A percentile compares a stretch with the other conserved stretches of the same genome.
phyloP scores from a whole-genome alignment of 2,888 invertebrate genomes.

The Archips xylosteana region DNA sequence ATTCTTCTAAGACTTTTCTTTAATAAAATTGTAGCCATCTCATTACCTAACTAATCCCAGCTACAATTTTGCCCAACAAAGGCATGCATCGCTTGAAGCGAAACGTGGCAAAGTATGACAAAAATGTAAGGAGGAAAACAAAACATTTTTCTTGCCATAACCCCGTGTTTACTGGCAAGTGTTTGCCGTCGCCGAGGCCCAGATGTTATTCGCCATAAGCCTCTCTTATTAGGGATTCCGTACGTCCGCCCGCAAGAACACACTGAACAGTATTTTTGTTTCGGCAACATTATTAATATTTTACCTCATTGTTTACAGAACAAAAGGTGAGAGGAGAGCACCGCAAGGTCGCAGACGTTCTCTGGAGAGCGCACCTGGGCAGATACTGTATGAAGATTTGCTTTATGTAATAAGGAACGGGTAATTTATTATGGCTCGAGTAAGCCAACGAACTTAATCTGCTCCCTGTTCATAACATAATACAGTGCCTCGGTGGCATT shows the following conservation, averaged over 20 bases:
- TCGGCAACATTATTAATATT: conserved; percentile 73
- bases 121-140: conserved; percentile 67
- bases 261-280: conserved; percentile 70
- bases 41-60: conserved; percentile 33
- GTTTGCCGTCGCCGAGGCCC: conserved; percentile 79
- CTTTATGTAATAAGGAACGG: not conserved
- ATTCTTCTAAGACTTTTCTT: not conserved
- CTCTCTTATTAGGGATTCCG: conserved; percentile 82
- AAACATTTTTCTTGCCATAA: conserved; percentile 80
- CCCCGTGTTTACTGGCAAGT: conserved; percentile 79
- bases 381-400: conserved; percentile 12
- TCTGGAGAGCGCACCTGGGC: conserved; percentile 23
- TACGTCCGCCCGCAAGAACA: conserved; percentile 69
- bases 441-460: not conserved
- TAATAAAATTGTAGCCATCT: conserved; percentile 25
- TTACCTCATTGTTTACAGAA: conserved; percentile 51
- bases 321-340: conserved; percentile 41
- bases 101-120: conserved; percentile 64
- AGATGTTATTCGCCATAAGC: conserved; percentile 83
- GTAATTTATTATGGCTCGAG: conserved; percentile 1
- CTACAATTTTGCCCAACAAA: conserved; percentile 12
- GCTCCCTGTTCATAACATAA: not conserved
- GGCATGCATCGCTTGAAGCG: conserved; percentile 18
- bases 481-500: not conserved
- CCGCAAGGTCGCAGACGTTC: conserved; percentile 23